Conservation (phyloP, 2,797 vertebrate genomes). For the Sebastes trivittatus region DNA sequence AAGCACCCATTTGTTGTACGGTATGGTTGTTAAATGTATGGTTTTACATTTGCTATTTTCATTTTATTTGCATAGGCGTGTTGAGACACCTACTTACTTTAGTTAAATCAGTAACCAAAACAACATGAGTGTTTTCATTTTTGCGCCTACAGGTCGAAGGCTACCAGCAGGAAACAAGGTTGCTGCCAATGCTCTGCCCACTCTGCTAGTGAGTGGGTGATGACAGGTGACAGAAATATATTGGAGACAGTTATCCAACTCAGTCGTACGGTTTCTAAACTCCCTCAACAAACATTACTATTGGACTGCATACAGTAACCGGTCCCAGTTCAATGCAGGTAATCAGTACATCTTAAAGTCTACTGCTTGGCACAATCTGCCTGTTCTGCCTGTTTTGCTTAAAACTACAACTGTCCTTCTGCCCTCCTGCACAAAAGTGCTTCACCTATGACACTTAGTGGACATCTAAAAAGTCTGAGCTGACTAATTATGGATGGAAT, state of each 20-base stretch:
- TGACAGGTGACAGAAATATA: conserved; percentile 49
- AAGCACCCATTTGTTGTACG: not conserved
- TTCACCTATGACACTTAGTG: not conserved
- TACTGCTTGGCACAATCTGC: not conserved
- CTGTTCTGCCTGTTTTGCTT: not conserved
- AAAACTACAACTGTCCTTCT: not conserved
- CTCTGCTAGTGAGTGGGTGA: conserved; percentile 36
- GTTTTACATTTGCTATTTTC: not conserved
- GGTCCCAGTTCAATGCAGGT: not conserved
- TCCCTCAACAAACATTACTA: conserved; percentile 12
- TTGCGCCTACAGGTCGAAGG: not conserved
- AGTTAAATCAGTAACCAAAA: conserved; percentile 17
- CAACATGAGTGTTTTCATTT: conserved; percentile 10
- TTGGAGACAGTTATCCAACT: conserved; percentile 1
- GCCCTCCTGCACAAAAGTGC: not conserved
- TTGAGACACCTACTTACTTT: not conserved
- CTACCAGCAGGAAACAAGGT: not conserved
- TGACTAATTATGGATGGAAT: not conserved
- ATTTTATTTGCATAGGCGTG: not conserved
- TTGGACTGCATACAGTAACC: conserved; percentile 3
- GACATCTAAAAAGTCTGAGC: not conserved
- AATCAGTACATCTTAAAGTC: not conserved
- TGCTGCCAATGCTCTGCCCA: conserved; percentile 21
- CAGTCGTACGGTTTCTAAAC: not conserved
- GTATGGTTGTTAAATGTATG: not conserved